Evolutionary conservation across 2,888 invertebrate species (phyloP).

Genomic region (Perdita meconis): DNA sequence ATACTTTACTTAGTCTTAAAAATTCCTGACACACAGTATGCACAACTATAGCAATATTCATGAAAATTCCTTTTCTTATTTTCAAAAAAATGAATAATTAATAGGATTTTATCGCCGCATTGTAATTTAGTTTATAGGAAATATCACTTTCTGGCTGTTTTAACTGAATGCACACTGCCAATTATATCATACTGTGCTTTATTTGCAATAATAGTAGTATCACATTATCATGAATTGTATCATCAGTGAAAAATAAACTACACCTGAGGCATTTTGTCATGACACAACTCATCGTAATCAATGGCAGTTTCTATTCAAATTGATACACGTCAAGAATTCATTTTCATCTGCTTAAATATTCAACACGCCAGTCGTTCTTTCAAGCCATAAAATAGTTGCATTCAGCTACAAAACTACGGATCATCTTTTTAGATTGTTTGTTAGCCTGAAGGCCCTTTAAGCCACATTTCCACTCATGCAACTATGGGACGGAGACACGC

Average conservation of each 20-base stretch:
- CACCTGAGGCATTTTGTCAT: background rate
- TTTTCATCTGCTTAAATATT: constrained; percentile 34
- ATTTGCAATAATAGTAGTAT: background rate
- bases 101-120: no score
- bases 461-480: background rate
- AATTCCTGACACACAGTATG: no score
- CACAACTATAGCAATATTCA: no score
- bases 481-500: no score
- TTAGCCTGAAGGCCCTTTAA: background rate
- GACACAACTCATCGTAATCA: constrained; percentile 2
- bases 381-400: background rate
- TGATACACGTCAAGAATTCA: constrained; percentile 17
- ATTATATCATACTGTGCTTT: background rate
- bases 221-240: background rate
- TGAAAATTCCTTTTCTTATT: no score
- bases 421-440: background rate
- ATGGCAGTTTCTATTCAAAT: constrained; percentile 22
- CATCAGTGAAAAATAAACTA: background rate
- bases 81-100: no score
- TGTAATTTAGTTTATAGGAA: no score
- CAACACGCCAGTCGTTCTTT: background rate
- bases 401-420: constrained; percentile 9
- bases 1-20: no score
- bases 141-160: no score
- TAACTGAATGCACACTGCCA: no score